Evolutionary conservation across 2,113 vertebrate genomes (phyloP), one percentile per base, ranked within the genome.

Genomic region (Xiphorhynchus elegans): DNA sequence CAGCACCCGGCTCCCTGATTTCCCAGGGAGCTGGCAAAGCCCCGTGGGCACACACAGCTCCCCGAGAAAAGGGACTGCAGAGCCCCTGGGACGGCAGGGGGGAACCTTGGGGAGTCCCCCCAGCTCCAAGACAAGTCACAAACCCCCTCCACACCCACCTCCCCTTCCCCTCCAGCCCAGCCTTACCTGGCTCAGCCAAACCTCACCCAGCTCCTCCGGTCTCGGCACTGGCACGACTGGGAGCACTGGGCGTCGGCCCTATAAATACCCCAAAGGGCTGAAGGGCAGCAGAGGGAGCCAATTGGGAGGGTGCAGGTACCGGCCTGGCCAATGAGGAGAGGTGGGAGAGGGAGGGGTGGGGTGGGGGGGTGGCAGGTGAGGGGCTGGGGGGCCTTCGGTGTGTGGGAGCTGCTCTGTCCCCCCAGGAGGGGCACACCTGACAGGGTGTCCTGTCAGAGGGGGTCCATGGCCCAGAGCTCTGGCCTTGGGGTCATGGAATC

Each of bases 201-300:
- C 33, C 93, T 75, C 78, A 89, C 90, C 59, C 40, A 33, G 9
- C 39, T 14, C 1, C 68, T 67, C 46, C 0, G 0, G 33, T 52
- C 39, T 83, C 59, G 35, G 90, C 20, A 5, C 78, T 1, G 35
- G 2, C 24, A 26, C 3, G 7, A 28, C 15, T 1, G 11, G n/a
- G 9, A 33, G 5, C 0, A 0, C 5, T 2, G 19, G 10, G 37
- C 33, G 55, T 8, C 8, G 4, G 15, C 86, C 55, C 7, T 0
- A 26, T 78, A 92, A 95, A 84, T 93, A 89, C 21, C 90, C 90
- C 64, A 2, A 0, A 6, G 64, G 79, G n/a, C 17, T 18, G 95
- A 89, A 0, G 28, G 17, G 84, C 91, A 66, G 63, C 78, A 2
- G 10, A 4, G 11, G 9, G 16, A 78, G 17, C 68, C 93, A 84